Percentiles rank a stretch among this genome's conserved stretches.
phyloP scores from a whole-genome alignment of 2,113 vertebrate genomes.

The Rhinichthys klamathensis region DNA sequence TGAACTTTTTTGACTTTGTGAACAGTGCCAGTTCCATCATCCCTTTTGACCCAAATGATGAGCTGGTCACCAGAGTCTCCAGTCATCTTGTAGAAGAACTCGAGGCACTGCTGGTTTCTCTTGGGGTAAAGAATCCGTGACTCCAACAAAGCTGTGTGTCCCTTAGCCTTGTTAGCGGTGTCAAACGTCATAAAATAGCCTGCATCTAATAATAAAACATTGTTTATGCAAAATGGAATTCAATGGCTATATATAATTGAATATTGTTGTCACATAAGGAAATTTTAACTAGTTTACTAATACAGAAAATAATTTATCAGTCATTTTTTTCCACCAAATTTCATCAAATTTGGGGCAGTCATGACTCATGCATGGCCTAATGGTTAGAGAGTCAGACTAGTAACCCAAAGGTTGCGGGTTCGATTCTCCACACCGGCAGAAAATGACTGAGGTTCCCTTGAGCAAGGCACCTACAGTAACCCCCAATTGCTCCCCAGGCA shows the following conservation, averaged over 20 bases:
- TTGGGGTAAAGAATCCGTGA: slow-evolving; percentile 89
- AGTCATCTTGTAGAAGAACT: slow-evolving; percentile 89
- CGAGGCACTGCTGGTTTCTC: slow-evolving; percentile 84
- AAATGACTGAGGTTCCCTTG: too few species aligned
- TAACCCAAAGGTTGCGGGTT: too few species aligned
- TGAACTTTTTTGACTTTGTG: slow-evolving; percentile 78
- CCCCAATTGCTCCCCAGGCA: too few species aligned
- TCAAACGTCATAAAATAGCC: slow-evolving; percentile 86
- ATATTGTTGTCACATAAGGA: background rate
- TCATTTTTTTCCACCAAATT: too few species aligned
- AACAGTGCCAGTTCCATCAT: slow-evolving; percentile 81
- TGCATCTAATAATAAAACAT: slow-evolving; percentile 70
- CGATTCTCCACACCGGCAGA: too few species aligned
- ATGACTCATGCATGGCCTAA: too few species aligned
- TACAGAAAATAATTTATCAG: background rate
- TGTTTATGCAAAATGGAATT: background rate
- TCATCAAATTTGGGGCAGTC: too few species aligned
- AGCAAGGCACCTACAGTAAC: too few species aligned
- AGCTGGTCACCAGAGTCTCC: slow-evolving; percentile 79
- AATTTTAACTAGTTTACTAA: background rate
- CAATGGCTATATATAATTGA: background rate
- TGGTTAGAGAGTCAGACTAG: too few species aligned
- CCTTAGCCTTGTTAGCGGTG: slow-evolving; percentile 66
- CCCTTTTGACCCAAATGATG: slow-evolving; percentile 82
- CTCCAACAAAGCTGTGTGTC: slow-evolving; percentile 81